Conservation (phyloP, 64 coral and sea anemone genomes). For the Astreopora myriophthalma region DNA sequence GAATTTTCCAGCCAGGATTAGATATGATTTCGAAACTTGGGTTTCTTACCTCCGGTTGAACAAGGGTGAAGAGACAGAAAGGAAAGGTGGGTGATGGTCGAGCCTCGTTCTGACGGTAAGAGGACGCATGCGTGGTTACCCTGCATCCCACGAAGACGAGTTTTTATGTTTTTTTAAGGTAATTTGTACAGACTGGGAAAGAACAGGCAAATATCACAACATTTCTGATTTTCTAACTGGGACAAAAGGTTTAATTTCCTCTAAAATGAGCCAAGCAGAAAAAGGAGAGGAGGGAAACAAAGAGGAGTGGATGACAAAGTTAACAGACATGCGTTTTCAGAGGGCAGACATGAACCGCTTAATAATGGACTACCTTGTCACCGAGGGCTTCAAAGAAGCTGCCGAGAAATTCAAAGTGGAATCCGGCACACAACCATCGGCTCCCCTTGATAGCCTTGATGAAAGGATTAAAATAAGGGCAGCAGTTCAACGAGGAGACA, state of each 20-base stretch:
- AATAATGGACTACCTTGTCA: constrained; percentile 98
- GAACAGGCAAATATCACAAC: not conserved
- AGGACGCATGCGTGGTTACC: not conserved
- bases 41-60: not conserved
- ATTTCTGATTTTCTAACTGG: not conserved
- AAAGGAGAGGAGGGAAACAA: constrained; percentile 86
- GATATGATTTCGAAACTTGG: not conserved
- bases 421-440: constrained; percentile 86
- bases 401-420: constrained; percentile 99
- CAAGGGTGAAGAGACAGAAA: constrained; percentile 16
- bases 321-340: constrained; percentile 86
- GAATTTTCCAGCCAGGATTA: not conserved
- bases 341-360: constrained; percentile 95
- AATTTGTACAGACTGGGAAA: no score
- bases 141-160: constrained; percentile 4
- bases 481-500: constrained; percentile 92
- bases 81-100: constrained; percentile 15
- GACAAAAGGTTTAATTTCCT: not conserved
- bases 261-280: constrained; percentile 85
- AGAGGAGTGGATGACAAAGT: constrained; percentile 98
- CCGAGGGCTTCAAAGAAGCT: constrained; percentile 98
- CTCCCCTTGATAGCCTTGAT: constrained; percentile 87
- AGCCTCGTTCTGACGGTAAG: constrained; percentile 49
- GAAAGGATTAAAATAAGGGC: constrained; percentile 96
- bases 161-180: constrained; percentile 10